Evolutionary conservation across 2,888 invertebrate species (phyloP).

Genomic region (Hydropsyche betteni): DNA sequence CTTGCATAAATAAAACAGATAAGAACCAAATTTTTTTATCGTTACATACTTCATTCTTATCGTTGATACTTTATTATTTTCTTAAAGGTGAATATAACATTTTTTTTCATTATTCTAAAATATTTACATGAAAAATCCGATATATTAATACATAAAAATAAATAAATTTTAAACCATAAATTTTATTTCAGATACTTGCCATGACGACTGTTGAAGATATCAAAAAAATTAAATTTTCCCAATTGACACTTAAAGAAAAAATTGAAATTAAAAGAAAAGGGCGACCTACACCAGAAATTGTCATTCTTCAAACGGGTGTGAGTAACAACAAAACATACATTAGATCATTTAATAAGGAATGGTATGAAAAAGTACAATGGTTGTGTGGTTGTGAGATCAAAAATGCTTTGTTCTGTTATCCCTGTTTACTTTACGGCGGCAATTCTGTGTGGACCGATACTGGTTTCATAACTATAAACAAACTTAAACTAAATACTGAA

Average conservation of each 20-base stretch:
- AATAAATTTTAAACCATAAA: too few relatives aligned
- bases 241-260: conserved; percentile 12
- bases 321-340: conserved; percentile 44
- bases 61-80: too few relatives aligned
- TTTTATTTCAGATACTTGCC: too few relatives aligned
- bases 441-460: conserved; percentile 45
- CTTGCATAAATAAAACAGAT: too few relatives aligned
- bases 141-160: too few relatives aligned
- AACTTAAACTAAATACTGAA: conserved; percentile 49
- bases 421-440: conserved; percentile 50
- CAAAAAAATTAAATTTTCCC: conserved; percentile 19
- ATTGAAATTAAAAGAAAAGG: conserved; percentile 15
- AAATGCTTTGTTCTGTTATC: conserved; percentile 53
- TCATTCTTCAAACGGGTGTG: conserved; percentile 5
- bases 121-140: too few relatives aligned
- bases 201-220: background rate
- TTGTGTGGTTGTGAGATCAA: conserved; percentile 51
- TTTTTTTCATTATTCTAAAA: too few relatives aligned
- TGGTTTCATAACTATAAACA: conserved; percentile 49
- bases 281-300: conserved; percentile 26
- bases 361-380: conserved; percentile 50
- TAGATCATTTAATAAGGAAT: conserved; percentile 45
- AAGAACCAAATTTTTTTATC: too few relatives aligned
- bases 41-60: too few relatives aligned
- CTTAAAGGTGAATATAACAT: too few relatives aligned